A percentile compares a stretch with the other conserved stretches of the same genome.
Evolutionary conservation across 2,797 vertebrate genomes (phyloP).

Genomic region (Peromyscus eremicus): DNA sequence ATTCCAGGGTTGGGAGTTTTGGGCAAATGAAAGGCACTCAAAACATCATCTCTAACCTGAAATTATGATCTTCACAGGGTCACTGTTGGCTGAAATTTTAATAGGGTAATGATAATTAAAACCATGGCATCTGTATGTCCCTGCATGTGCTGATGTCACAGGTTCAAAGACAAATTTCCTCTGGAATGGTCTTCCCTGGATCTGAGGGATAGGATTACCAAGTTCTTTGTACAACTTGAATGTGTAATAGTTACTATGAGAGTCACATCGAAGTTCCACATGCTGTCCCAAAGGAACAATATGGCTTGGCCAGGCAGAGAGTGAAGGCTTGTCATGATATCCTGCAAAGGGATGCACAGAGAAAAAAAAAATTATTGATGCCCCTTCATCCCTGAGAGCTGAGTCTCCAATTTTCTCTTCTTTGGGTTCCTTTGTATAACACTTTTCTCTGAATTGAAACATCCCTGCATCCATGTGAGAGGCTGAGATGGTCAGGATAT

Average conservation of each 20-base stretch:
- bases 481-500: too few species aligned
- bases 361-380: fast-evolving
- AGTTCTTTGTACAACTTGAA: too few species aligned
- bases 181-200: too few species aligned
- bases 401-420: background rate
- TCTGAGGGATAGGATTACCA: too few species aligned
- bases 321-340: background rate
- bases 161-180: too few species aligned
- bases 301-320: too few species aligned
- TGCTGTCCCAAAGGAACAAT: too few species aligned
- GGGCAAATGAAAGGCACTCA: too few species aligned
- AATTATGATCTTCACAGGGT: background rate
- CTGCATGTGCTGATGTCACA: too few species aligned
- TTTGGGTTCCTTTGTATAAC: background rate
- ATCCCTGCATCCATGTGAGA: background rate
- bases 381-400: background rate
- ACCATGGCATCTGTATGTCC: too few species aligned
- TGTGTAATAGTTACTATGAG: too few species aligned
- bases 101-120: fast-evolving
- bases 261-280: too few species aligned
- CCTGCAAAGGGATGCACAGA: background rate
- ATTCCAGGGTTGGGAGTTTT: background rate
- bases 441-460: background rate
- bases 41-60: background rate
- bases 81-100: background rate